Evolutionary conservation across 1,140 invertebrate species (phyloP), one percentile per base, ranked within the genome.

Genomic region (Cyclargus thomasi): DNA sequence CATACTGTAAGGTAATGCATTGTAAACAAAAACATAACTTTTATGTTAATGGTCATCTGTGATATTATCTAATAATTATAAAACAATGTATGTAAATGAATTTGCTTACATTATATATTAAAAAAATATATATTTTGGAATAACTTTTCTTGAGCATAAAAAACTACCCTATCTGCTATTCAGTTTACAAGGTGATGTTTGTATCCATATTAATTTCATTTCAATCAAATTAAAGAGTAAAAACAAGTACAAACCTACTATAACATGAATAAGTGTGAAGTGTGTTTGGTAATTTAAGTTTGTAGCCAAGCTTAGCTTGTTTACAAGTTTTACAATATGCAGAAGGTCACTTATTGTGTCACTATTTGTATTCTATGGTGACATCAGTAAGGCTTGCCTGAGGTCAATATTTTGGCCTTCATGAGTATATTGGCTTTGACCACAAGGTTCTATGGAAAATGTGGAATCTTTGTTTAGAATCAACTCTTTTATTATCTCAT

Each of bases 361-460:
- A 59, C 20, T 59, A 55, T 55, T 17, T 59, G 55, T 20, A 20
- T 59, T n/a, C 55, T 18, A 47, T 14, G 39, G 55, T 59, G 55
- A 59, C 55, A 59, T 59, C 55, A 59, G 18, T 21, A 10, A 20
- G 23, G 63, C 63, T 57, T 18, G 47, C 39, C 14, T 69, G 23
- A 69, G 67, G 67, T 65, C 67, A 65, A 69, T 63, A 11, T 21
- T 59, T 18, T 17, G 18, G 18, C 55, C 55, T 59, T 59, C 55
- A 22, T 59, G 55, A 2, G 21, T 11, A 47, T 16, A 47, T 8
- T 47, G 10, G 14, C 11, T 47, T 47, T 47, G 39, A 47, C 1
- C 11, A 47, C 39, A 47, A 47, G 39, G 39, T 47, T 47, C 39
- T 47, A 47, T 47, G 39, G 39, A 47, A 47, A 47, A 47, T 16